Conservation (phyloP, 2,113 vertebrate genomes). For the Urocitellus parryii region DNA sequence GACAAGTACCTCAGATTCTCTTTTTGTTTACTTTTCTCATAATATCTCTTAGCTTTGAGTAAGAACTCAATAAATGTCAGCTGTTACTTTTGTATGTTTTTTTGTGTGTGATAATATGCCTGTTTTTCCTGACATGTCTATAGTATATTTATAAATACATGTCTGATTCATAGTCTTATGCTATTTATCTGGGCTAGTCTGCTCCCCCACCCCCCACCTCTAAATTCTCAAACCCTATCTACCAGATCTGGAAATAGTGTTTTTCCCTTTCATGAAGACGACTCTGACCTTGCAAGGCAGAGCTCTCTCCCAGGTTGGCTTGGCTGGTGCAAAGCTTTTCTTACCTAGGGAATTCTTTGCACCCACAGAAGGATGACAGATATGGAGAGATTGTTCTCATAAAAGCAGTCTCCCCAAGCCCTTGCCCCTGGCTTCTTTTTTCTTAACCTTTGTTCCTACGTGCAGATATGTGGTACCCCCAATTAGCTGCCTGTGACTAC, state of each 20-base stretch:
- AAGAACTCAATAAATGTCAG: not conserved
- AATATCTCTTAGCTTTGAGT: not conserved
- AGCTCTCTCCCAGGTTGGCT: not conserved
- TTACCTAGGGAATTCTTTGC: not conserved
- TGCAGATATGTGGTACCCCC: not conserved
- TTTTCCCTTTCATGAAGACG: not conserved
- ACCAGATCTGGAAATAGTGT: not conserved
- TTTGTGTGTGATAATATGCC: not conserved
- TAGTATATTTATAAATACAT: not conserved
- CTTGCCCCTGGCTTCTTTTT: slow-evolving; percentile 13
- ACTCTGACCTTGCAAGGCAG: not conserved
- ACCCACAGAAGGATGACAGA: not conserved
- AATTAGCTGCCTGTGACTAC: not conserved
- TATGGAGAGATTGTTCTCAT: not conserved
- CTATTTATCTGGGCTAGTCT: not conserved
- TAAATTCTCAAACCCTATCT: not conserved
- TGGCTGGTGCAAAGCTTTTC: not conserved
- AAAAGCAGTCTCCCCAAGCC: not conserved
- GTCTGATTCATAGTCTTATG: not conserved
- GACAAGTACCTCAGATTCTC: not conserved
- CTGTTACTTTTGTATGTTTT: not conserved
- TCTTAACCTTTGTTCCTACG: not conserved
- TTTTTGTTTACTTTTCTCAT: not conserved
- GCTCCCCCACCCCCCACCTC: not conserved
- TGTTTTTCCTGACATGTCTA: not conserved